These are phyloP conservation scores for Sebastes ruberrimus DNA, from an alignment of 2,797 vertebrate genomes.

Conservation along the genomic window DNA sequence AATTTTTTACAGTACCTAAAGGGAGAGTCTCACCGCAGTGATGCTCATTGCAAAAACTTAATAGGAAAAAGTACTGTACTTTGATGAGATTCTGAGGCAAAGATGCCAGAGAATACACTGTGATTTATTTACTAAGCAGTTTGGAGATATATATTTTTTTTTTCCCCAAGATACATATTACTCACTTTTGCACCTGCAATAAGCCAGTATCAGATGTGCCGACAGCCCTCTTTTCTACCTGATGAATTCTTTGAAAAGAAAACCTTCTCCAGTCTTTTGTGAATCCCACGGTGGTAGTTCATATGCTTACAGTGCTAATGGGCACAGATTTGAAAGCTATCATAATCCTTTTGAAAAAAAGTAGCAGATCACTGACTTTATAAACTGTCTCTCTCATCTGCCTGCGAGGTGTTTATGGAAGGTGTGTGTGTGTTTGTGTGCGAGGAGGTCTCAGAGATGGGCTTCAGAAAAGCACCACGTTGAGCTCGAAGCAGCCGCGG, in stretches of 20 bases:
- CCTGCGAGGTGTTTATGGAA: slow-evolving; percentile 50
- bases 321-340: slow-evolving; percentile 65
- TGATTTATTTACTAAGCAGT: slow-evolving; percentile 48
- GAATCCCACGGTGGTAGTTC: slow-evolving; percentile 53
- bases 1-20: slow-evolving; percentile 6
- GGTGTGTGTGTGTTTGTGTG: slow-evolving; percentile 6
- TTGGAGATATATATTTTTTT: slow-evolving; percentile 17
- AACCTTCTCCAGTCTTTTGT: slow-evolving; percentile 57
- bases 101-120: slow-evolving; percentile 6
- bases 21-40: not conserved
- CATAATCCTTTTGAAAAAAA: slow-evolving; percentile 62
- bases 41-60: slow-evolving; percentile 8
- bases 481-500: slow-evolving; percentile 27
- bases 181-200: slow-evolving; percentile 43
- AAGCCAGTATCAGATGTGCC: slow-evolving; percentile 50
- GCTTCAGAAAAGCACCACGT: slow-evolving; percentile 38
- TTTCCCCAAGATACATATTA: slow-evolving; percentile 45
- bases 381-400: slow-evolving; percentile 60
- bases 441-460: not conserved
- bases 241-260: slow-evolving; percentile 58
- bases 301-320: slow-evolving; percentile 65
- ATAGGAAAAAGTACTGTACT: not conserved
- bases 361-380: slow-evolving; percentile 62
- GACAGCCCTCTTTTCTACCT: slow-evolving; percentile 43
- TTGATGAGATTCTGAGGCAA: slow-evolving; percentile 24